A percentile compares a stretch with the other conserved stretches of the same genome.
Evolutionary conservation across 2,888 invertebrate genomes (phyloP).

Genomic region (Lithophane ornitopus): DNA sequence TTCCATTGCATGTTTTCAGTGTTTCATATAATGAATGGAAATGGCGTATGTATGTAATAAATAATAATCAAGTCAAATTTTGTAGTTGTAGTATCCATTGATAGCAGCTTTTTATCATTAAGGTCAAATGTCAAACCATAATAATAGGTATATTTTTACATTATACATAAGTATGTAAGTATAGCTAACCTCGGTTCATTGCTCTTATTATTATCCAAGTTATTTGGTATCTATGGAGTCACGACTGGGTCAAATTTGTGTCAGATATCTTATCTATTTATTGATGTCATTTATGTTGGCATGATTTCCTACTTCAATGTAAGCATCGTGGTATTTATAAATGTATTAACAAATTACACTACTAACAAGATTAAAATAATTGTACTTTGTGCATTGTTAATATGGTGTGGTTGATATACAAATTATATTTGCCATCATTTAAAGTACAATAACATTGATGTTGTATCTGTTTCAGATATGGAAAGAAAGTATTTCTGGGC

Average conservation of each 20-base stretch:
- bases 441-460: slow-evolving; percentile 20
- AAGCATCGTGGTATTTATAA: slow-evolving; percentile 48
- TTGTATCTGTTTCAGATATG: slow-evolving; percentile 94
- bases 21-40: slow-evolving; percentile 47
- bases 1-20: slow-evolving; percentile 64
- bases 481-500: slow-evolving; percentile 98
- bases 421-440: slow-evolving; percentile 29
- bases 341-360: slow-evolving; percentile 44
- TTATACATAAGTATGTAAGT: slow-evolving; percentile 23
- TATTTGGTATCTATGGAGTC: slow-evolving; percentile 71
- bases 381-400: slow-evolving; percentile 44
- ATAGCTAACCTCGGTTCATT: slow-evolving; percentile 71
- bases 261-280: slow-evolving; percentile 75
- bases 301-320: slow-evolving; percentile 71
- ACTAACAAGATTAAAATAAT: slow-evolving; percentile 38
- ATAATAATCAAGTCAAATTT: slow-evolving; percentile 39
- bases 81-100: slow-evolving; percentile 35
- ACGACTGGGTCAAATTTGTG: slow-evolving; percentile 79
- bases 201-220: slow-evolving; percentile 66
- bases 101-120: slow-evolving; percentile 49
- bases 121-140: slow-evolving; percentile 49
- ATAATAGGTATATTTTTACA: slow-evolving; percentile 25
- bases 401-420: slow-evolving; percentile 37
- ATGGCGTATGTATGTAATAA: slow-evolving; percentile 42
- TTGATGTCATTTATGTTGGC: slow-evolving; percentile 72